Evolutionary conservation across 1,140 invertebrate genomes (phyloP).

Genomic region (Rhagoletis zephyria): DNA sequence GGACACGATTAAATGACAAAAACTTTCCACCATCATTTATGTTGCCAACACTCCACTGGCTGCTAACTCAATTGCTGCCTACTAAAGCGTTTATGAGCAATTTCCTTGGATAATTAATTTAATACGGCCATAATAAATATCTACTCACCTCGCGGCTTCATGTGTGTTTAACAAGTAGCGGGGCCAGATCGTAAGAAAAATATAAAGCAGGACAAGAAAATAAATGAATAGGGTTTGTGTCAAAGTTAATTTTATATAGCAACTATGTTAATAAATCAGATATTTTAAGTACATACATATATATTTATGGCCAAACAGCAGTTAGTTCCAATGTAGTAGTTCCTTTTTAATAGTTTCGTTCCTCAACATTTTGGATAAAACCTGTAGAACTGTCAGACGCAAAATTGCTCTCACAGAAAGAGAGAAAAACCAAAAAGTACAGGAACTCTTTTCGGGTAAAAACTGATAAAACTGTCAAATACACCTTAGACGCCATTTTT

Average conservation of each 20-base stretch:
- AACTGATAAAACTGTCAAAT: no score
- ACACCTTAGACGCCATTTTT: no score
- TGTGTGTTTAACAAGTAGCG: no score
- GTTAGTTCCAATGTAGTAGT: no score
- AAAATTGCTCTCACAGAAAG: no score
- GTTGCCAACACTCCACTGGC: slow-evolving; percentile 11
- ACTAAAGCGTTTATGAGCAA: slow-evolving; percentile 4
- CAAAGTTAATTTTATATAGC: neutral
- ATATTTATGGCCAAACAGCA: no score
- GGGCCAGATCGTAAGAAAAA: no score
- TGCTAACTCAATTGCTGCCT: neutral
- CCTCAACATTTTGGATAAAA: neutral
- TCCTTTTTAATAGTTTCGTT: no score
- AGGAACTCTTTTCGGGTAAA: no score
- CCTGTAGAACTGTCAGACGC: neutral
- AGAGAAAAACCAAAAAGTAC: no score
- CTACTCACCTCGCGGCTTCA: neutral
- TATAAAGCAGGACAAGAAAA: neutral
- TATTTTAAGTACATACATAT: no score
- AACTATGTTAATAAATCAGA: neutral
- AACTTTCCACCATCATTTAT: neutral
- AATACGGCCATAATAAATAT: slow-evolving; percentile 48
- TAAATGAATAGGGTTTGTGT: neutral
- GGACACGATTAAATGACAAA: slow-evolving; percentile 36
- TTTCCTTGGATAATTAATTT: slow-evolving; percentile 46